Evolutionary conservation across 2,888 invertebrate genomes (phyloP).

Genomic region (Euphydryas editha): DNA sequence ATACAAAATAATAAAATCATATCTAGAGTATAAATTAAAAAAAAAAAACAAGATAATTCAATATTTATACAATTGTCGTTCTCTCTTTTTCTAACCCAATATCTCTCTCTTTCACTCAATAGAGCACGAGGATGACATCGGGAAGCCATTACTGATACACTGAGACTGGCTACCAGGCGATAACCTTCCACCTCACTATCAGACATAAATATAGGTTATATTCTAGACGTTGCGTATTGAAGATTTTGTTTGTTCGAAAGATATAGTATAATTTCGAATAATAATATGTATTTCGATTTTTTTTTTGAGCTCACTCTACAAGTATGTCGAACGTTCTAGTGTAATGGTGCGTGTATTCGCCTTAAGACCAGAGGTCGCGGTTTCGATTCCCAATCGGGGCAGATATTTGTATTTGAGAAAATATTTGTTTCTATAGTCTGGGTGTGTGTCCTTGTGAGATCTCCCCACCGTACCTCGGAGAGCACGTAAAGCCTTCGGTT

Average conservation of each 20-base stretch:
- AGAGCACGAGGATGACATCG: constrained; percentile 41
- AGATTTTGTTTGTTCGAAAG: not conserved
- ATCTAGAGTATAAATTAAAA: not conserved
- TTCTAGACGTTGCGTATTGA: constrained; percentile 7
- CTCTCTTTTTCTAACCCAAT: not conserved
- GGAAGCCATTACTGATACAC: constrained; percentile 42
- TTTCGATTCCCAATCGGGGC: too few species aligned
- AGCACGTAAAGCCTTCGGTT: too few species aligned
- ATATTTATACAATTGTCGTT: not conserved
- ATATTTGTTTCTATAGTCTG: too few species aligned
- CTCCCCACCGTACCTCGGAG: too few species aligned
- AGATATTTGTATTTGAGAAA: too few species aligned
- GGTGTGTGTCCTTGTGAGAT: too few species aligned
- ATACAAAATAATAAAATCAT: not conserved
- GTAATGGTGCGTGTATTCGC: too few species aligned
- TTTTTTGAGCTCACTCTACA: not conserved
- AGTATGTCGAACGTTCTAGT: too few species aligned
- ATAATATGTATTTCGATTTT: too few species aligned
- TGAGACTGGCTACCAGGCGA: constrained; percentile 31
- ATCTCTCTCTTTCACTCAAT: not conserved
- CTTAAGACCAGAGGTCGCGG: too few species aligned
- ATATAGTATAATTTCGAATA: not conserved
- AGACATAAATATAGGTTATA: constrained; percentile 49
- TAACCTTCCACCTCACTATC: constrained; percentile 43
- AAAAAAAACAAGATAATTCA: not conserved